Evolutionary conservation across 2,113 vertebrate genomes (phyloP), one percentile per base, ranked within the genome.

Genomic region (Tychaedon coryphoeus): DNA sequence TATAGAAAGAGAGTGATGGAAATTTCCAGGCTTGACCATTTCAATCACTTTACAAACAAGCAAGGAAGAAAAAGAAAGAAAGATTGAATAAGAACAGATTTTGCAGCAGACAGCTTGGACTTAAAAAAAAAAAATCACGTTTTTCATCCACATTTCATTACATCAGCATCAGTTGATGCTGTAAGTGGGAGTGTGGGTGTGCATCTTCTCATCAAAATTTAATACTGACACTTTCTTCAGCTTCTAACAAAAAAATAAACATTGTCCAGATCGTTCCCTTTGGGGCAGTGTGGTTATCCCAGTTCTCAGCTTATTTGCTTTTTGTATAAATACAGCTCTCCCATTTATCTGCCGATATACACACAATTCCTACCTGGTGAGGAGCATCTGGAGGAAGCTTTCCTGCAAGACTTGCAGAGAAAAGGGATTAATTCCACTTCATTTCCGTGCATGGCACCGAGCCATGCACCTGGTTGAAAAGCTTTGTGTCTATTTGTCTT

Each of bases 391-490:
- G 66, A 86, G 64, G 9, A 24, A 25, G 31, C 53, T 82, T 33
- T 62, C 23, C 64, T 70, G 18, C 20, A 65, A 61, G 67, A 26
- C 20, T 66, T n/a, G 13, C 19, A 24, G 54, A 60, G 18, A 69
- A 77, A 80, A 56, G 28, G 73, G 33, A 66, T 72, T 38, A 45
- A 86, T 88, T 88, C 66, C 89, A 54, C 12, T 26, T 70, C 40
- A 20, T 31, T 76, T 76, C 40, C 1, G 3, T 5, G 13, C 0
- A 0, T 69, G 43, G 50, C 76, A 70, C 3, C 1, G 4, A 88
- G 45, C 51, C 61, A 36, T 1, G 8, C 1, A 10, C 48, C 4
- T 3, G 34, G 9, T 4, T 31, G 18, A 65, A 51, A 38, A 66
- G 23, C 38, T 70, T 42, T 50, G 42, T 14, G 60, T 33, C 66